Evolutionary conservation across 1,140 invertebrate species (phyloP), one percentile per base, ranked within the genome.

Genomic region (Papilio aristodemus): DNA sequence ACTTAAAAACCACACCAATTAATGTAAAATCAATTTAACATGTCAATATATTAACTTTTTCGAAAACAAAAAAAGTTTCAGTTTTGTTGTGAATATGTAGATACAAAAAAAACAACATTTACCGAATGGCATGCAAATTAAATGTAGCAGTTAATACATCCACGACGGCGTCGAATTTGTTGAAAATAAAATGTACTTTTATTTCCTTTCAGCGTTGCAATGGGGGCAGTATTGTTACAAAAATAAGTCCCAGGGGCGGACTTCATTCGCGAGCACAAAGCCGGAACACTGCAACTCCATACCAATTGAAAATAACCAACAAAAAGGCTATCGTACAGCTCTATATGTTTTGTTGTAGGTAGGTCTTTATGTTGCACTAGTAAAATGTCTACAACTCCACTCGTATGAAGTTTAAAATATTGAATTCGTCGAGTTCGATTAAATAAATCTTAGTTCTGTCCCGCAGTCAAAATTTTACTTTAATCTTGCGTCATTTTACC

Each of bases 231-330:
- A 64, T 64, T 64, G 62, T 64, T 36, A 43, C 62, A 64, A 43
- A 64, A 64, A 43, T 43, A 64, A 43, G 38, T 43, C 62, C 62
- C 38, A 11, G 32, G 62, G 62, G 38, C 38, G 38, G 38, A 22
- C 38, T 64, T 14, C 62, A 27, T 64, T 64, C 62, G 59, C 9
- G 36, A 27, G 62, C 38, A 43, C 19, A 64, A 43, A n/a, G 36
- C 62, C 62, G 62, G 38, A 62, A 43, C 62, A 43, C 19, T 64
- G 62, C 62, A 64, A 43, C 62, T 64, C 37, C 22, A 43, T 43
- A 25, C 39, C 62, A 64, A 64, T 64, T 64, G 62, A 64, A 64
- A 64, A 64, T 64, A 64, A 41, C 62, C 22, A 36, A 43, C 27
- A 43, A 64, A 64, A 41, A 64, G 38, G 9, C 38, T 27, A 27